These are phyloP conservation scores for Mantis religiosa DNA, from an alignment of 2,888 invertebrate genomes.

Conservation along the genomic window DNA sequence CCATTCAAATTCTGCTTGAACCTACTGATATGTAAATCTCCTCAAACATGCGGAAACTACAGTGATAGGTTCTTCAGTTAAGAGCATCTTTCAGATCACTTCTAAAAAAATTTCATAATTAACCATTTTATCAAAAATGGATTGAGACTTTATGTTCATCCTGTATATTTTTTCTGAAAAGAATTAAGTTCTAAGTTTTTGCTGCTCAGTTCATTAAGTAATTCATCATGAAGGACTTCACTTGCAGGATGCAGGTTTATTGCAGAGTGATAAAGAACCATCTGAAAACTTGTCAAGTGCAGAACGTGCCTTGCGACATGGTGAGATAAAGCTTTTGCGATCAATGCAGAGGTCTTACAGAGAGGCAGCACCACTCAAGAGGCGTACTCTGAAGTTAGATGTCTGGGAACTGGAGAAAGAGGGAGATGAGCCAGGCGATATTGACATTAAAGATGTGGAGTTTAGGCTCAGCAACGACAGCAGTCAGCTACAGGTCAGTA, in stretches of 20 bases:
- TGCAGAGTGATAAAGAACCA: constrained; percentile 7
- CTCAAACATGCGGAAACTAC: too few relatives aligned
- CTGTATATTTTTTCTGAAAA: too few relatives aligned
- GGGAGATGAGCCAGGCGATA: constrained; percentile 49
- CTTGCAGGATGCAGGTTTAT: constrained; percentile 28
- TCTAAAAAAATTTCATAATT: too few relatives aligned
- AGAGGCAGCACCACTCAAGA: constrained; percentile 63
- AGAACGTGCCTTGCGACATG: constrained; percentile 78
- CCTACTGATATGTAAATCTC: too few relatives aligned
- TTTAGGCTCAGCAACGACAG: constrained; percentile 78
- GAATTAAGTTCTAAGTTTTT: too few relatives aligned
- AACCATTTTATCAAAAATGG: too few relatives aligned
- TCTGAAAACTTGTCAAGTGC: constrained; percentile 51
- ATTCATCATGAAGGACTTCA: too few relatives aligned
- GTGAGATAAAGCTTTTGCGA: constrained; percentile 82
- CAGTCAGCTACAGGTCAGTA: constrained; percentile 60
- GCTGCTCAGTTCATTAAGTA: too few relatives aligned
- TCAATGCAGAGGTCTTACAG: constrained; percentile 71
- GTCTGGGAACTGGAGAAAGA: constrained; percentile 61
- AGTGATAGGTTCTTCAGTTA: too few relatives aligned
- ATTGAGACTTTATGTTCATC: too few relatives aligned
- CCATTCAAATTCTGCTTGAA: too few relatives aligned
- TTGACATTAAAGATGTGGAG: constrained; percentile 82
- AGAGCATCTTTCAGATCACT: too few relatives aligned
- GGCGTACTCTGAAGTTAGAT: constrained; percentile 71